Percentiles rank a stretch among this genome's conserved stretches.
Conservation (phyloP, 1,140 invertebrate species). For the Philopotamus ludificatus region DNA sequence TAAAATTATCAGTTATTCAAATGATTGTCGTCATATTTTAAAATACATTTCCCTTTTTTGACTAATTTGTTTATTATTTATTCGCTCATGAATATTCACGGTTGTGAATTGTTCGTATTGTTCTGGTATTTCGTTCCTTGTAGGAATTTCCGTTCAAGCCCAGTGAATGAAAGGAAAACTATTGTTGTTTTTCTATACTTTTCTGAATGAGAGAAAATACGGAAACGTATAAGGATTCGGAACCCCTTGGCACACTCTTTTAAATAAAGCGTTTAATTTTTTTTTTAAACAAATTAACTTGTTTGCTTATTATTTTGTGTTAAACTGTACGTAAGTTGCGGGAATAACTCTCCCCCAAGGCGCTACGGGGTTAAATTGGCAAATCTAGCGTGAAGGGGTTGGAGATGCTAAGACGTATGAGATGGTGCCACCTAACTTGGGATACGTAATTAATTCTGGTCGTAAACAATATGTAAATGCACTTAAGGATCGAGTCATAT, state of each 20-base stretch:
- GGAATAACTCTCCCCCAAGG: too few relatives aligned
- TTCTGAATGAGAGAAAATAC: slow-evolving; percentile 3
- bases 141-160: neutral
- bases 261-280: slow-evolving; percentile 30
- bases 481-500: too few relatives aligned
- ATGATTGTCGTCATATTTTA: too few relatives aligned
- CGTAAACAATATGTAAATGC: slow-evolving; percentile 10
- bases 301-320: too few relatives aligned
- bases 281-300: slow-evolving; percentile 39
- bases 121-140: neutral
- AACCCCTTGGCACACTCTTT: neutral
- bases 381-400: slow-evolving; percentile 4
- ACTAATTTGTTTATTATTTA: too few relatives aligned
- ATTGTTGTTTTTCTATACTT: neutral
- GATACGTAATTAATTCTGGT: slow-evolving; percentile 11
- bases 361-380: slow-evolving; percentile 3
- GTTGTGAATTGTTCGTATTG: neutral
- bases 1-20: too few relatives aligned
- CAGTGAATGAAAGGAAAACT: neutral
- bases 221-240: neutral
- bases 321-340: too few relatives aligned
- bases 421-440: neutral
- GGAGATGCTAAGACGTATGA: slow-evolving; percentile 4
- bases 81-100: neutral
- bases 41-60: too few relatives aligned